Percentiles rank a stretch among this genome's conserved stretches.
phyloP scores from a whole-genome alignment of 92 coral and sea anemone species.

The Zoanthus solanderi region DNA sequence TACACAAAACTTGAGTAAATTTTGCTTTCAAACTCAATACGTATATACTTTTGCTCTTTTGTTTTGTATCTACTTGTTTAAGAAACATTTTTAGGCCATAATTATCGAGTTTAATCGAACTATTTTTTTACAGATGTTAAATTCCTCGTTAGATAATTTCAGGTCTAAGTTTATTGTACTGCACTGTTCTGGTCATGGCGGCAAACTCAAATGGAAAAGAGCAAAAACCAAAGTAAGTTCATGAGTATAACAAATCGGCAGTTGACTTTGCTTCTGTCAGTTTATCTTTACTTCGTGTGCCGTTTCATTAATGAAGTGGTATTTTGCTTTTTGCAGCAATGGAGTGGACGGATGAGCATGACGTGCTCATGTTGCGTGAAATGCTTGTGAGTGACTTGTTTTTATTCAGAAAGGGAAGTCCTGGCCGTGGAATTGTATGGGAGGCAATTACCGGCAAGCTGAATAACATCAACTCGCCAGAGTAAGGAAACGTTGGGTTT shows the following conservation, averaged over 20 bases:
- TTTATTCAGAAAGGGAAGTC: conserved; percentile 19
- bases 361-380: conserved; percentile 46
- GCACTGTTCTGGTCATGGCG: too few relatives aligned
- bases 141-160: too few relatives aligned
- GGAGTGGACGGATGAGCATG: conserved; percentile 51
- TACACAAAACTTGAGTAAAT: conserved; percentile 19
- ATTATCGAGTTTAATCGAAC: too few relatives aligned
- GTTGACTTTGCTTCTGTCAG: background rate
- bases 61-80: background rate
- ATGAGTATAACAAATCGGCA: background rate
- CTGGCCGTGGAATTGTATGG: conserved; percentile 39
- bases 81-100: too few relatives aligned
- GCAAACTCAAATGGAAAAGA: too few relatives aligned
- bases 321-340: background rate
- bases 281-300: background rate
- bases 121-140: too few relatives aligned
- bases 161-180: too few relatives aligned
- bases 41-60: background rate
- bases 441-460: conserved; percentile 16
- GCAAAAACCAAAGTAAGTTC: too few relatives aligned
- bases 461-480: conserved; percentile 27
- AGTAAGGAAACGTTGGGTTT: conserved; percentile 52
- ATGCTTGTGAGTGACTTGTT: conserved; percentile 42
- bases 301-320: conserved; percentile 1
- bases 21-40: conserved; percentile 2